A percentile compares a stretch with the other conserved stretches of the same genome.
phyloP scores from a whole-genome alignment of 2,113 vertebrate genomes.

The Burhinus oedicnemus region DNA sequence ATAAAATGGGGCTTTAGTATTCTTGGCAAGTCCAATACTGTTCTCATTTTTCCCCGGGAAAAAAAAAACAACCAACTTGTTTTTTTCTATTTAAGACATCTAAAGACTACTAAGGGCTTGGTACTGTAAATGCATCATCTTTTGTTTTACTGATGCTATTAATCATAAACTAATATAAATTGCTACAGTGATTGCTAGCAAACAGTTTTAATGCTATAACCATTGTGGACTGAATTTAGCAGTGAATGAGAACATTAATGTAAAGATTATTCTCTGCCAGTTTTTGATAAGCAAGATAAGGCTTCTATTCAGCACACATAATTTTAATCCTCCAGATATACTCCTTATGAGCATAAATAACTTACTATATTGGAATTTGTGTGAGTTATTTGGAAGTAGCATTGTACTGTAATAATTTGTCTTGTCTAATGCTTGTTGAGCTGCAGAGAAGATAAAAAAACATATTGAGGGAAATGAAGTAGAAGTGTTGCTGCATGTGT shows the following conservation, averaged over 20 bases:
- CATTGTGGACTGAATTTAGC: not conserved
- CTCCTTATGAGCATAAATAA: not conserved
- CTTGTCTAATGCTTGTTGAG: not conserved
- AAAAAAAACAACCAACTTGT: not conserved
- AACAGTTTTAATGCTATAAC: not conserved
- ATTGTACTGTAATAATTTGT: not conserved
- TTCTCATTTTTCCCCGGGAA: not conserved
- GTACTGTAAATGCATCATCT: not conserved
- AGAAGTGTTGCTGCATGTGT: not conserved
- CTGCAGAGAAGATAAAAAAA: not conserved
- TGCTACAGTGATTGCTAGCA: not conserved
- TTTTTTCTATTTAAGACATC: not conserved
- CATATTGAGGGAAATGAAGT: not conserved
- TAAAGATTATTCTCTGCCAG: not conserved
- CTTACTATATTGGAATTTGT: not conserved
- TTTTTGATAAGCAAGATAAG: not conserved
- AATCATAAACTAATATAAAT: not conserved
- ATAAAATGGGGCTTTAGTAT: not conserved
- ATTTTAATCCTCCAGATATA: not conserved
- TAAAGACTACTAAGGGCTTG: not conserved
- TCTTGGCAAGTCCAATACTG: not conserved
- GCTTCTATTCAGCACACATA: not conserved
- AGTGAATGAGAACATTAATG: not conserved
- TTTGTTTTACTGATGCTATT: not conserved
- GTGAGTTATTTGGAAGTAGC: not conserved